Conservation (phyloP, 2,797 vertebrate genomes). For the Hydrolagus colliei region DNA sequence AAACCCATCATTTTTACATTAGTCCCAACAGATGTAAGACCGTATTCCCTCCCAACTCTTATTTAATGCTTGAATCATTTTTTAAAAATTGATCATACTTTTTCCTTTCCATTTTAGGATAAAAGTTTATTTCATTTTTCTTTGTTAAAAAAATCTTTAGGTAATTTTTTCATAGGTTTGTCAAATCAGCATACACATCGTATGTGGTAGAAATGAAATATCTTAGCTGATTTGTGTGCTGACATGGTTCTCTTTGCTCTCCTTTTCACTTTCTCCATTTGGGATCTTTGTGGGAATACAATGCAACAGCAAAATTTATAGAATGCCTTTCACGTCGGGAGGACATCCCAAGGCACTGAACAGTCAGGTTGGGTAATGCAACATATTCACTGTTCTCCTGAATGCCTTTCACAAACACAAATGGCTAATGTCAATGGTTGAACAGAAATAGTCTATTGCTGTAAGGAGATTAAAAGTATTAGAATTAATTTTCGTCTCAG, state of each 20-base stretch:
- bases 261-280: background rate
- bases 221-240: background rate
- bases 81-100: too few species aligned
- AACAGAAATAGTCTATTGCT: background rate
- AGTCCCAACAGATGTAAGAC: background rate
- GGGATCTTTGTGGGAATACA: background rate
- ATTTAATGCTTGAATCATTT: too few species aligned
- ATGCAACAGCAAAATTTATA: background rate
- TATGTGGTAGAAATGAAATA: too few species aligned
- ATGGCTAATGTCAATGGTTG: background rate
- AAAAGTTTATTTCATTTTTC: too few species aligned
- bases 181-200: too few species aligned
- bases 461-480: background rate
- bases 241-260: background rate
- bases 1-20: background rate
- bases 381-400: background rate
- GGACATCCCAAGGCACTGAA: too few species aligned
- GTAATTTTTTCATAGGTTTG: too few species aligned
- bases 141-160: too few species aligned
- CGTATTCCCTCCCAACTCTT: background rate
- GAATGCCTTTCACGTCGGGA: too few species aligned
- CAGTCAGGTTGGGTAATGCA: background rate
- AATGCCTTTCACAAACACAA: background rate
- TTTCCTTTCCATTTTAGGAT: too few species aligned
- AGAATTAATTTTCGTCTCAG: background rate